Percentiles rank a stretch among this genome's conserved stretches.
Conservation (phyloP, 1,140 invertebrate genomes). For the Streblospio benedicti region DNA sequence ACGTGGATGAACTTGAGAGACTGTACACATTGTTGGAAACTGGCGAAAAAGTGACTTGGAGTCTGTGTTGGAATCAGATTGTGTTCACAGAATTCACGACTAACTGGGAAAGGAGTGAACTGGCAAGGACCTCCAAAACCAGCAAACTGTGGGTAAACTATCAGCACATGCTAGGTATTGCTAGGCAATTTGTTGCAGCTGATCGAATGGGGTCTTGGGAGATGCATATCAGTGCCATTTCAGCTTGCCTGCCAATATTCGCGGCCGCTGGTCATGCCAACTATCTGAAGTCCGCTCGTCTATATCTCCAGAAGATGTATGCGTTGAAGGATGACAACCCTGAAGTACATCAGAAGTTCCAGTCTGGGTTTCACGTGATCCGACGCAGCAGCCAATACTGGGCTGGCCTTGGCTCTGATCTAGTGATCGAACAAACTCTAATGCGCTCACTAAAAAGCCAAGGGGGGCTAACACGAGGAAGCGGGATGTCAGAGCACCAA, state of each 20-base stretch:
- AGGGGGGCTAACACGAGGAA: conserved; percentile 28
- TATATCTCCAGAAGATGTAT: conserved; percentile 5
- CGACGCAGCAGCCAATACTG: conserved; percentile 33
- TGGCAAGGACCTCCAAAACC: too few relatives aligned
- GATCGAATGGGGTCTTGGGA: conserved; percentile 14
- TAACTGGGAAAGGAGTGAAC: too few relatives aligned
- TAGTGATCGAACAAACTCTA: conserved; percentile 27
- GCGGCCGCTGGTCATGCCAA: background rate
- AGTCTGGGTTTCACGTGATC: conserved; percentile 8
- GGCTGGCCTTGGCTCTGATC: conserved; percentile 38
- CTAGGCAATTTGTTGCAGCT: background rate
- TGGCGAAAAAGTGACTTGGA: too few relatives aligned
- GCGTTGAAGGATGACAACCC: background rate
- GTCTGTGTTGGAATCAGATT: too few relatives aligned
- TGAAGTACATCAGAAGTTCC: background rate
- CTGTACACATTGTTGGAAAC: too few relatives aligned
- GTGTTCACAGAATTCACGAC: too few relatives aligned
- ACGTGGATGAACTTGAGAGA: too few relatives aligned
- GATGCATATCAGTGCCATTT: background rate
- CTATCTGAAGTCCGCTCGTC: background rate
- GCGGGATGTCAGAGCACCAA: background rate
- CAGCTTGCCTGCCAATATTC: conserved; percentile 7
- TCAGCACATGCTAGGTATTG: background rate
- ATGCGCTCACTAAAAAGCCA: conserved; percentile 38
- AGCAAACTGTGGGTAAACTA: too few relatives aligned